Base-by-base conservation (phyloP, 2,888 invertebrate species). In the Drosophila siamana region DNA sequence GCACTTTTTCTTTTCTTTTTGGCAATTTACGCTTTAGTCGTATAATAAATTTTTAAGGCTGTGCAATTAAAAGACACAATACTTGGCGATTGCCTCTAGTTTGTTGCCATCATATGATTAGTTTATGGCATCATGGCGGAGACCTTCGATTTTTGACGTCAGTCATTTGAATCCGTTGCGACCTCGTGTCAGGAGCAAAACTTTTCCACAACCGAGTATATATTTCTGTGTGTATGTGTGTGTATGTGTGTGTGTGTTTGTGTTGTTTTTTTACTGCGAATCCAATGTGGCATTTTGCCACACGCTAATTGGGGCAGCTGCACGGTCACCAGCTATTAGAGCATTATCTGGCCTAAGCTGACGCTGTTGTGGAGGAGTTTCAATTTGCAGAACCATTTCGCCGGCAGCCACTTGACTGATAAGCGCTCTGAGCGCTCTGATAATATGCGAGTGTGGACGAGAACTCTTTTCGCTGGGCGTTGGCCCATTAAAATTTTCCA, bases 341-440 rank as follows among this genome's bases (percentile, higher is more conserved):
- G 65, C 15, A 66, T 69, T 75, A 59, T 62, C 54, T 57, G 55
- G 51, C 61, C 36, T 61, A 28, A 44, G 57, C 48, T 78, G 74
- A 73, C 71, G 69, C 69, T 59, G 40, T 56, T 74, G 56, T 22
- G 38, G 47, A 50, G 60, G 52, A 72, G 59, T 54, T 70, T 65
- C 24, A 26, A 52, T 40, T 60, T 63, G 44, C 16, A 22, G 51
- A 60, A 30, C 24, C 56, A 48, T 51, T 52, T 63, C 43, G 50
- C 46, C 50, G 28, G 30, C 40, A 36, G 44, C 51, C 61, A 74
- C 74, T 85, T 81, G 73, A 77, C 63, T 81, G 81, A 81, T 85
- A 85, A 87, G 63, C 11, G 63, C 50, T 5, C 28, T 9, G 4
- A 38, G 24, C 38, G 51, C n/a, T 26, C 54, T 74, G 78, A 69